phyloP scores from a whole-genome alignment of 2,888 invertebrate species.

The Junonia oenone region DNA sequence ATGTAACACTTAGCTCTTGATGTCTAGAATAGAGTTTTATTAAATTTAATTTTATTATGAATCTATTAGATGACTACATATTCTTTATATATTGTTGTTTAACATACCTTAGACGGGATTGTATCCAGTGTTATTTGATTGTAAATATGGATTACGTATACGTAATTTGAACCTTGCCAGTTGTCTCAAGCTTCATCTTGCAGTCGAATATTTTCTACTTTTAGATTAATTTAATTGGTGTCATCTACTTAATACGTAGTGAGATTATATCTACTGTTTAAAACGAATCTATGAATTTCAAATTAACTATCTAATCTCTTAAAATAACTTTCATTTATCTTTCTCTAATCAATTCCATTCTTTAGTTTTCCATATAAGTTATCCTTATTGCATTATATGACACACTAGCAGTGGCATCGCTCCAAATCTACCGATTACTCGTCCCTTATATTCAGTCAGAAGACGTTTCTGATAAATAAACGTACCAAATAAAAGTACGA shows the following conservation, averaged over 20 bases:
- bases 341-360: slow-evolving; percentile 57
- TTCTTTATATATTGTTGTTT: slow-evolving; percentile 25
- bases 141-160: slow-evolving; percentile 44
- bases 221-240: slow-evolving; percentile 30
- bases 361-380: slow-evolving; percentile 24
- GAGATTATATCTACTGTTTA: slow-evolving; percentile 20
- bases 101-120: slow-evolving; percentile 26
- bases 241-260: slow-evolving; percentile 26
- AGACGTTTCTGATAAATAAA: slow-evolving; percentile 13
- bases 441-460: slow-evolving; percentile 14
- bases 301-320: slow-evolving; percentile 34
- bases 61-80: slow-evolving; percentile 35
- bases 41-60: slow-evolving; percentile 34
- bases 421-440: not conserved
- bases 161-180: slow-evolving; percentile 44
- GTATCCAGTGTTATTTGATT: slow-evolving; percentile 21
- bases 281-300: slow-evolving; percentile 29
- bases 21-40: slow-evolving; percentile 49
- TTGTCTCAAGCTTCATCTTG: slow-evolving; percentile 23
- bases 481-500: slow-evolving; percentile 17
- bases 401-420: slow-evolving; percentile 10
- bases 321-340: slow-evolving; percentile 31
- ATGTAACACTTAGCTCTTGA: slow-evolving; percentile 69
- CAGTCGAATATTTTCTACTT: slow-evolving; percentile 24
- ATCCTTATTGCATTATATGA: slow-evolving; percentile 1